These are phyloP conservation scores for Fringilla coelebs DNA, from an alignment of 2,797 vertebrate species.

Conservation along the genomic window DNA sequence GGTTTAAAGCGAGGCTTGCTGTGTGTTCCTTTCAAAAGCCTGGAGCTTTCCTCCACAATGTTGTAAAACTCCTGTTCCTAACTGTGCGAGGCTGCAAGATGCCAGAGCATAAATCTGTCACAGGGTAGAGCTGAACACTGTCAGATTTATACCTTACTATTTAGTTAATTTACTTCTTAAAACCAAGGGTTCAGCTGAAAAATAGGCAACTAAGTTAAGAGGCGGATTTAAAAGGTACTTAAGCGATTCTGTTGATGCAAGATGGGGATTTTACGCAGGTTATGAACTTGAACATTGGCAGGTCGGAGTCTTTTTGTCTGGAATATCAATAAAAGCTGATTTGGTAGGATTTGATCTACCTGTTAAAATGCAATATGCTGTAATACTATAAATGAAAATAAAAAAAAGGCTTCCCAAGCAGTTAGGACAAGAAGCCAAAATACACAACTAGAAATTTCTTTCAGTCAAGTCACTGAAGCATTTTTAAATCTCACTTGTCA, in stretches of 20 bases:
- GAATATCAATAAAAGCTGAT: conserved; percentile 23
- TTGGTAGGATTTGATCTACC: conserved; percentile 33
- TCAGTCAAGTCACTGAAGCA: conserved; percentile 7
- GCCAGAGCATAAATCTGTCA: conserved; percentile 64
- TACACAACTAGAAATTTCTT: conserved; percentile 25
- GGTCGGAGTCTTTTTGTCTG: neutral
- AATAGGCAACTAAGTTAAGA: conserved; percentile 46
- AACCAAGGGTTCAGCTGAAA: conserved; percentile 34
- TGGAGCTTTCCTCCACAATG: conserved; percentile 41
- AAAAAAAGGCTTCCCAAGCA: neutral
- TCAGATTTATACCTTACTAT: conserved; percentile 58
- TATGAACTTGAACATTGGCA: neutral
- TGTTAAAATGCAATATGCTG: neutral
- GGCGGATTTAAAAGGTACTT: conserved; percentile 57
- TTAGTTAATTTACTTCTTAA: conserved; percentile 66
- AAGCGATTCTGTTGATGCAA: conserved; percentile 21
- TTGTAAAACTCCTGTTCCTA: conserved; percentile 66
- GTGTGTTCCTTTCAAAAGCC: conserved; percentile 48
- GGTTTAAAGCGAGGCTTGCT: conserved; percentile 39
- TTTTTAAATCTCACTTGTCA: conserved; percentile 47
- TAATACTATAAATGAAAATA: neutral
- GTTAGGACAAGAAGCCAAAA: conserved; percentile 20
- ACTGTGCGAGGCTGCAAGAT: conserved; percentile 23
- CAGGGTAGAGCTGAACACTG: neutral
- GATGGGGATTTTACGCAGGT: conserved; percentile 7